Base-by-base conservation (phyloP, 2,888 invertebrate species). In the Hermaeophaga mercurialis region DNA sequence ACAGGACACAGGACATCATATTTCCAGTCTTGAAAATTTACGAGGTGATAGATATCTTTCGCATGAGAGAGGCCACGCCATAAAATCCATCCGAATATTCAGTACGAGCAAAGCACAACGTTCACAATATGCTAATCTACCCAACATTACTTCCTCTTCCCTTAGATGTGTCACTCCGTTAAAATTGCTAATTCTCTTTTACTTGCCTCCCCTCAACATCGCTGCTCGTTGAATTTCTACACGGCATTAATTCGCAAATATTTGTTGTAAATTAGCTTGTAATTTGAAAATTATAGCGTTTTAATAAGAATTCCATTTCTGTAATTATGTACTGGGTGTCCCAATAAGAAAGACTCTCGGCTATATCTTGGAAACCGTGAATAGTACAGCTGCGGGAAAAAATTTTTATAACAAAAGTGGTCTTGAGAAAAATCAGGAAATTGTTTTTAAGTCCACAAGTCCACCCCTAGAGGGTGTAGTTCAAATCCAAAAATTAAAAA, bases 141-240 rank as follows among this genome's bases (percentile, higher is more conserved):
- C 53, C 63, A 61, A 65, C 64, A 63, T 65, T 62, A 56, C 66
- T 61, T 59, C 59, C 62, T 61, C 59, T 63, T 57, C 62, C 57
- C 63, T 54, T 61, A 53, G 56, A 60, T 59, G 64, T 67, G 63
- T 64, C 64, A 66, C 64, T 64, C 67, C 67, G 52, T 52, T 52
- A 67, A 69, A 67, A 68, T 68, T 68, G 67, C 68, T 69, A 69
- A 71, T 68, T 67, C 68, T 67, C 65, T 67, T 68, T 70, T 68
- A 71, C 67, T 66, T 63, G 64, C 56, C 52, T 24, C 14, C 38
- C 28, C 9, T 36, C 41, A n/a, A n/a, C n/a, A 11, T 2, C 24
- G 43, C 11, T 28, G 33, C 31, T 52, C 52, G 43, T 19, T 22
- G 12, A 50, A 19, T 19, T 41, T 43, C 34, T 43, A 52, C 43